Base-by-base conservation (phyloP, 2,888 invertebrate species). In the Sphinx pinastri region DNA sequence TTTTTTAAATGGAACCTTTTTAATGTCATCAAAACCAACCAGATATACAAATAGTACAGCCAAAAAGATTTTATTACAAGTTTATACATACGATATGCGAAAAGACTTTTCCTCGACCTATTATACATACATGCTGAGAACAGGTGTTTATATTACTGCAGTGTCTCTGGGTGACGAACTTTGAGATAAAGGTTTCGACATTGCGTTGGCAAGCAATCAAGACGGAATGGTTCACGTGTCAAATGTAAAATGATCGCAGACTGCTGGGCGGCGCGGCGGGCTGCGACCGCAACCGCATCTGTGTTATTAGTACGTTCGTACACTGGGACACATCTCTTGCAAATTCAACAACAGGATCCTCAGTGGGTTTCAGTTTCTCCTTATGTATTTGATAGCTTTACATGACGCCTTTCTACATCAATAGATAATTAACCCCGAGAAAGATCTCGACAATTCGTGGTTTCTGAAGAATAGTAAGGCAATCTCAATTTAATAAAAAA, bases 231-330 rank as follows among this genome's bases (percentile, higher is more conserved):
- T 71, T 69, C 77, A 77, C 75, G 74, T 79, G 78, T 71, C 59
- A 55, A 68, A 70, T 81, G 85, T 85, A 86, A 86, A 80, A 79
- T 80, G 84, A 86, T 85, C 85, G 79, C 77, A 86, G 87, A 85
- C 87, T 77, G 86, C 86, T 72, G 77, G 86, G 84, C 85, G 83
- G 71, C 78, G 71, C 67, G 68, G 73, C 74, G 75, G 71, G 72
- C 63, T 68, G 73, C 69, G 75, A 82, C 83, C 82, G 79, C 82
- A 82, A 83, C 82, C 84, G 77, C 83, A 78, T 71, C 19, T 49
- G 25, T 45, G 49, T 67, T 68, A 59, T 60, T 67, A 49, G 52
- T 52, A 45, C 47, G 16, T 67, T 16, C 49, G 13, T 51, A 52
- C 10, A 19, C 58, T 19, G 63, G 16, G 47, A 47, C 47, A 16